Percentiles rank a stretch among this genome's conserved stretches.
phyloP scores from a whole-genome alignment of 92 coral and sea anemone species.

The Palythoa grandis region DNA sequence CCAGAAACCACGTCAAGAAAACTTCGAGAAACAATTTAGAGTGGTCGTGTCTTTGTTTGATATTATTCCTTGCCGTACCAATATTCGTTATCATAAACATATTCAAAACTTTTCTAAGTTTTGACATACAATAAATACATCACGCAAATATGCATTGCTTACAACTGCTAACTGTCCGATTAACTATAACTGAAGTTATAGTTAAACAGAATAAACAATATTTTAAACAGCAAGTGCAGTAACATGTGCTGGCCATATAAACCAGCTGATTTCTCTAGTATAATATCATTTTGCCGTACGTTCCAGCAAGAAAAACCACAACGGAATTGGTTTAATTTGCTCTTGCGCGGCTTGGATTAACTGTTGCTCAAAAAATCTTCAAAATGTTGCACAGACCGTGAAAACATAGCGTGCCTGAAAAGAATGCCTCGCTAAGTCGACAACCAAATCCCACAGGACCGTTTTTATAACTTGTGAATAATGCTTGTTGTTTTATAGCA shows the following conservation, averaged over 20 bases:
- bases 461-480: neutral
- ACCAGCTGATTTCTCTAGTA: neutral
- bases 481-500: neutral
- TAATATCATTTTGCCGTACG: neutral
- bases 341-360: neutral
- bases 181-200: neutral
- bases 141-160: neutral
- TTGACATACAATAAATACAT: neutral
- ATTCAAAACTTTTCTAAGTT: neutral
- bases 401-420: conserved; percentile 26
- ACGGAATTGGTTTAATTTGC: neutral
- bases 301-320: neutral
- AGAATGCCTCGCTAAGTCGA: neutral
- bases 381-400: neutral
- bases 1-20: neutral
- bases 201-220: neutral
- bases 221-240: neutral
- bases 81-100: neutral
- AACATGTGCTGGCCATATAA: neutral
- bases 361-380: neutral
- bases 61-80: neutral
- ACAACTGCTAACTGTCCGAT: neutral
- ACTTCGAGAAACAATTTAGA: neutral
- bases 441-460: conserved; percentile 16
- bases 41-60: neutral